Percentiles rank a stretch among this genome's conserved stretches.
These are phyloP conservation scores for Philopotamus ludificatus DNA, from an alignment of 1,140 invertebrate genomes.

Conservation along the genomic window DNA sequence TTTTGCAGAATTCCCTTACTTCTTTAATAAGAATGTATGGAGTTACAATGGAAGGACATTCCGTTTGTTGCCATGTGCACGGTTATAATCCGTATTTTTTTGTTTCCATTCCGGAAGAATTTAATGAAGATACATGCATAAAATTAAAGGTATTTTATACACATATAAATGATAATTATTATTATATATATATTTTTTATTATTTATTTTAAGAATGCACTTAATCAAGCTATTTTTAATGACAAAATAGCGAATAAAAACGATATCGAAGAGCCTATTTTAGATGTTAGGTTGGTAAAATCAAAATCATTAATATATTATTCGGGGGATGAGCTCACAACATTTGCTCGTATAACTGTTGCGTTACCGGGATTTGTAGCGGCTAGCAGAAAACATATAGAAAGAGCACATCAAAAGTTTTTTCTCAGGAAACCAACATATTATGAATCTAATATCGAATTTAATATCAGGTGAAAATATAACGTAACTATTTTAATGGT, in stretches of 20 bases:
- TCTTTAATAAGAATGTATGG: conserved; percentile 96
- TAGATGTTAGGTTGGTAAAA: conserved; percentile 79
- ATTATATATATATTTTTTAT: not conserved
- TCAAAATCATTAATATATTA: conserved; percentile 90
- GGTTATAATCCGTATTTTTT: conserved; percentile 97
- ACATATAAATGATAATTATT: no score
- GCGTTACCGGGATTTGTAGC: conserved; percentile 83
- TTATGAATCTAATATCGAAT: conserved; percentile 95
- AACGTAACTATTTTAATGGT: not conserved
- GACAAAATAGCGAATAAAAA: conserved; percentile 77
- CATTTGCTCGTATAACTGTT: conserved; percentile 89
- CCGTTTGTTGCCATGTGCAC: conserved; percentile 94
- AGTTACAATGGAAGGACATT: conserved; percentile 88
- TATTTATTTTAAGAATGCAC: conserved; percentile 53
- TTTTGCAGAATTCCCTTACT: no score
- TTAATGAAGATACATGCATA: conserved; percentile 65
- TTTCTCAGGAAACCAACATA: conserved; percentile 50
- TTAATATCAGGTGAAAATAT: conserved; percentile 77
- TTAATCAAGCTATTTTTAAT: conserved; percentile 76
- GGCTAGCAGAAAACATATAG: conserved; percentile 78
- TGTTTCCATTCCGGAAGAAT: conserved; percentile 75
- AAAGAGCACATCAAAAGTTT: conserved; percentile 61
- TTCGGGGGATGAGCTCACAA: conserved; percentile 70
- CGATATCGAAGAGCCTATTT: conserved; percentile 77
- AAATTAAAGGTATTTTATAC: conserved; percentile 62